Percentiles rank a stretch among this genome's conserved stretches.
Conservation (phyloP, 1,140 invertebrate species). For the Aphelenchoides fujianensis region DNA sequence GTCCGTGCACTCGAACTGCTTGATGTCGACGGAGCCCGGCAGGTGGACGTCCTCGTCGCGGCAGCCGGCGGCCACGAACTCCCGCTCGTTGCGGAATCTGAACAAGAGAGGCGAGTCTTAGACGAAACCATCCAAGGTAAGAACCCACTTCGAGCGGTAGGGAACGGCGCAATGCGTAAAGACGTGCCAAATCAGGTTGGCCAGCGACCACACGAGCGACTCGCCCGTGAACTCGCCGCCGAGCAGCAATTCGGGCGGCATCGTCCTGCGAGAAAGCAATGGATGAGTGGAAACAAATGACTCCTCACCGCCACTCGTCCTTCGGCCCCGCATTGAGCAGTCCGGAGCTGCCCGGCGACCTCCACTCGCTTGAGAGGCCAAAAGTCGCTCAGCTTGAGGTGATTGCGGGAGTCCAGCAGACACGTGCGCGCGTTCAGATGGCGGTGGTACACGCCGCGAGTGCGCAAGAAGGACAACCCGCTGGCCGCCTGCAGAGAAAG, state of each 20-base stretch:
- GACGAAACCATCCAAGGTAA: background rate
- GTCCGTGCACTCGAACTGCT: background rate
- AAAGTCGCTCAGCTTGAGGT: background rate
- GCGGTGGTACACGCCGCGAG: background rate
- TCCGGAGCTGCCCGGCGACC: too few species aligned
- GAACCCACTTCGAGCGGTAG: conserved; percentile 6
- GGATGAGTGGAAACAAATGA: too few species aligned
- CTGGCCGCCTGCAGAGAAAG: background rate
- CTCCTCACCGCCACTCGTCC: too few species aligned
- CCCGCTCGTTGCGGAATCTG: background rate
- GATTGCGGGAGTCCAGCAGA: background rate
- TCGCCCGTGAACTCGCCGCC: background rate
- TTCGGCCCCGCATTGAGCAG: too few species aligned
- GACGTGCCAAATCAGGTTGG: conserved; percentile 5
- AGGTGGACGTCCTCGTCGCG: background rate
- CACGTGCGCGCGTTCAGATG: background rate
- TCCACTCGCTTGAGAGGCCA: background rate
- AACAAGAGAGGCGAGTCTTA: too few species aligned
- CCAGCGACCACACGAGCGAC: background rate
- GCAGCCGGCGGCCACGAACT: background rate
- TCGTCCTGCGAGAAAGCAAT: background rate
- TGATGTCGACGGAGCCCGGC: background rate
- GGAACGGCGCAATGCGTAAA: background rate
- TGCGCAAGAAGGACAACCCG: background rate
- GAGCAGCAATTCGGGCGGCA: background rate